Base-by-base conservation (phyloP, 2,797 vertebrate species). In the Gallinago stenura region DNA sequence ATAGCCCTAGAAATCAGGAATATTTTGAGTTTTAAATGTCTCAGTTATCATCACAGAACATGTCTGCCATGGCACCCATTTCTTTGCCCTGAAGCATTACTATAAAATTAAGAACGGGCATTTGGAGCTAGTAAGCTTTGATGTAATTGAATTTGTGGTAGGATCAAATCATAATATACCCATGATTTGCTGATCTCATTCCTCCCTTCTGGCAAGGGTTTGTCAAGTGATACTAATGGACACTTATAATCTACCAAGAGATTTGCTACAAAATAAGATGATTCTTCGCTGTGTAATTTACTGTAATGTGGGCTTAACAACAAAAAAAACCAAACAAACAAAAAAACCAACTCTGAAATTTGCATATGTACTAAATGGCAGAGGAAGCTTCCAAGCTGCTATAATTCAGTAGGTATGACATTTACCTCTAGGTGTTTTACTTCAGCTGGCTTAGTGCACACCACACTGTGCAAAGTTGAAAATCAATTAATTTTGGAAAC, bases 61-160 rank as follows among this genome's bases (percentile, higher is more conserved):
- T 79, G 85, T 96, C 75, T 87, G 31, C 78, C 50, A 37, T n/a
- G 31, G 53, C 33, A 93, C 51, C 64, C 81, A 91, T 62, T 87
- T 60, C 77, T 73, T 83, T 88, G 69, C 87, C 95, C 66, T 83
- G 57, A 87, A 90, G 95, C 84, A 51, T 87, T 90, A 76, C 18
- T 93, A 68, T 69, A 92, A 97, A 96, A 98, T 91, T 97, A 95
- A 96, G 96, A 95, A 90, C 79, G 80, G 77, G 60, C 45, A 87
- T 89, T 97, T 95, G 76, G 76, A 97, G 35, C 39, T 83, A 58
- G 83, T 78, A 95, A 95, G 69, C 91, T 96, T 95, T 97, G 91
- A 91, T 88, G 51, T 94, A 95, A 97, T 58, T 94, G 95, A 90
- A 89, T 95, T 90, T 69, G 46, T 77, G 41, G 81, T 62, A 89